A percentile compares a stretch with the other conserved stretches of the same genome.
Conservation (phyloP, 2,113 vertebrate genomes). For the Notarius lentiginosus region DNA sequence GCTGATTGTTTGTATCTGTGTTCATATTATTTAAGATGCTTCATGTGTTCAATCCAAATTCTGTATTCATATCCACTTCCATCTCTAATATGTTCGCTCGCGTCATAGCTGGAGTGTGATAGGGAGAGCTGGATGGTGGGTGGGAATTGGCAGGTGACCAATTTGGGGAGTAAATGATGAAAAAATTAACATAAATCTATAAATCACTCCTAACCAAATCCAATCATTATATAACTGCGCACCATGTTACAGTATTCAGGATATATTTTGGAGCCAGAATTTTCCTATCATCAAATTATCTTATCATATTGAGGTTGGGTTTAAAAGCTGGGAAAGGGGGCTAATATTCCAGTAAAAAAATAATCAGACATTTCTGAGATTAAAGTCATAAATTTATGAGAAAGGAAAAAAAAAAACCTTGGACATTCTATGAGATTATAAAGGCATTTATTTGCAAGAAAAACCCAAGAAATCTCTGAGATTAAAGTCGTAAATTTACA, state of each 20-base stretch:
- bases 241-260: not conserved
- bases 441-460: no score
- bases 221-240: not conserved
- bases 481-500: no score
- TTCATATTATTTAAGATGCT: not conserved
- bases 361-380: no score
- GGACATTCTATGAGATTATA: no score
- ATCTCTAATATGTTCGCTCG: not conserved
- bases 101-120: not conserved
- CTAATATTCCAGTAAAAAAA: no score
- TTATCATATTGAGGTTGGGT: not conserved
- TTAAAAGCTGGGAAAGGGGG: not conserved
- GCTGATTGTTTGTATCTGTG: not conserved
- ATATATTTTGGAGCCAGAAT: no score
- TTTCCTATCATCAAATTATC: no score
- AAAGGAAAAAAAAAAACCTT: no score
- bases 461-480: no score
- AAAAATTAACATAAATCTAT: not conserved
- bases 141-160: not conserved
- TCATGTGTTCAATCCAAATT: not conserved
- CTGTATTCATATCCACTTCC: not conserved
- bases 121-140: not conserved
- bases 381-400: no score
- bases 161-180: not conserved
- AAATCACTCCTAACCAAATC: not conserved